Percentiles rank a stretch among this genome's conserved stretches.
Evolutionary conservation across 2,113 vertebrate genomes (phyloP).

Genomic region (human (Homo sapiens)): GRCh38 chr5:33828501-33829000

Average conservation of each 20-base stretch:
- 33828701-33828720: neutral
- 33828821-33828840: neutral
- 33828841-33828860: neutral
- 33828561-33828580: neutral
- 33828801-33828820: neutral
- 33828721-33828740: neutral
- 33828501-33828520: conserved; percentile 1
- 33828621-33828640: neutral
- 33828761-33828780: neutral
- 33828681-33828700: neutral
- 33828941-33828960: neutral
- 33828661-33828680: neutral
- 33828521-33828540: neutral
- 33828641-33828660: neutral
- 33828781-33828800: neutral
- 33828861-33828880: neutral
- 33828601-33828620: neutral
- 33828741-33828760: neutral
- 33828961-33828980: fast-evolving
- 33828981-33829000: neutral
- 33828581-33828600: neutral
- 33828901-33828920: neutral
- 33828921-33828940: neutral
- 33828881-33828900: neutral
- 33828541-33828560: neutral